Evolutionary conservation across 2,888 invertebrate genomes (phyloP).

Genomic region (Apocheima hispidaria): DNA sequence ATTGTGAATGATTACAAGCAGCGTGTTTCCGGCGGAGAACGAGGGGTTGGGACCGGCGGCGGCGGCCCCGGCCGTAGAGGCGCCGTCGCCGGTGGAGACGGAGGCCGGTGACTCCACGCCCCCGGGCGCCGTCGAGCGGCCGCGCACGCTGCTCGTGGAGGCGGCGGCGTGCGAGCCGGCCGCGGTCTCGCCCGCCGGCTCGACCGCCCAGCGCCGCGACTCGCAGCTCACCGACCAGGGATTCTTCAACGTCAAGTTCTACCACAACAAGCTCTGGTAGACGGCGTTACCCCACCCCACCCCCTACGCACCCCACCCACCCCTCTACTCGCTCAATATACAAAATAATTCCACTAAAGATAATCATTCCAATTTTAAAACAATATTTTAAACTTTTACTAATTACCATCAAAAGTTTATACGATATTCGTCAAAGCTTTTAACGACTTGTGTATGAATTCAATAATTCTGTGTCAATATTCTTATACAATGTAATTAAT

Average conservation of each 20-base stretch:
- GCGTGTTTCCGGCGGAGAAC: not conserved
- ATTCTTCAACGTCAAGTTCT: conserved; percentile 91
- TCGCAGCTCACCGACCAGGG: conserved; percentile 88
- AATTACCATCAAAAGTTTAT: not conserved
- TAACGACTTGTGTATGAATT: no score
- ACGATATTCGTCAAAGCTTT: no score
- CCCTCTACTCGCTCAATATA: not conserved
- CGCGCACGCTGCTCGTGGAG: conserved; percentile 22
- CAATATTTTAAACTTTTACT: not conserved
- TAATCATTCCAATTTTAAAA: conserved; percentile 16
- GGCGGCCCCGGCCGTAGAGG: not conserved
- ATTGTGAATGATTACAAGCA: conserved; percentile 27
- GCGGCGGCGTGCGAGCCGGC: conserved; percentile 35
- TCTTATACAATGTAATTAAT: no score
- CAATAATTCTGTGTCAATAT: no score
- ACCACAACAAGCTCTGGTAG: conserved; percentile 92
- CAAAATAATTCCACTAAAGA: not conserved
- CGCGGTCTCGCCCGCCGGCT: conserved; percentile 50
- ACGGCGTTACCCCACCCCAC: not conserved
- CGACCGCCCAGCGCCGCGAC: conserved; percentile 55
- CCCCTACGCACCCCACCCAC: not conserved
- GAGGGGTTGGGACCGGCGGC: not conserved
- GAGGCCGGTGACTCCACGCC: conserved; percentile 5
- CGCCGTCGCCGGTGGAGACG: conserved; percentile 7
- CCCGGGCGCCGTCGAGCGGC: conserved; percentile 17